phyloP scores from a whole-genome alignment of 2,797 vertebrate genomes.

The Melopsittacus undulatus region DNA sequence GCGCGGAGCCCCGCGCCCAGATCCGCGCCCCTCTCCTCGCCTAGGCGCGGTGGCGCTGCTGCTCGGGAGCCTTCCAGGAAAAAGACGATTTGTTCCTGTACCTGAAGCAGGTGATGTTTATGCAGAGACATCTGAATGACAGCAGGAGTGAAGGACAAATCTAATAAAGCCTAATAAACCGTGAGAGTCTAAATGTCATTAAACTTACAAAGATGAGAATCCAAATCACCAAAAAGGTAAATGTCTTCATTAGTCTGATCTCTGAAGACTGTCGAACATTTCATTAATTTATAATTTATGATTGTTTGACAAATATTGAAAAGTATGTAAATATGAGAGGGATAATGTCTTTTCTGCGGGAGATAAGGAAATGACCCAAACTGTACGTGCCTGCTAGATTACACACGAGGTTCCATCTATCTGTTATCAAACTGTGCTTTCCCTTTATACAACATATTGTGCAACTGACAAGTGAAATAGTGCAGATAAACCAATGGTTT shows the following conservation, averaged over 20 bases:
- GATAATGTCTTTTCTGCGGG: conserved; percentile 99
- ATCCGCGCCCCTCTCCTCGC: neutral
- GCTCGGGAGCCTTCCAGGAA: conserved; percentile 21
- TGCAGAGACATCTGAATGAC: conserved; percentile 87
- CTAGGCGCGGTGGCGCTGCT: neutral
- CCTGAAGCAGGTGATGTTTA: conserved; percentile 92
- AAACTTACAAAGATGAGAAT: conserved; percentile 91
- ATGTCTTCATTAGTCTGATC: conserved; percentile 96
- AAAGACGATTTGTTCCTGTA: conserved; percentile 74
- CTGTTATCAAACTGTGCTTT: conserved; percentile 93
- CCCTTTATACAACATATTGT: conserved; percentile 87
- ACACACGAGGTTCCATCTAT: conserved; percentile 92
- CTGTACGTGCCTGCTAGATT: conserved; percentile 93
- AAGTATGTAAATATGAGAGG: conserved; percentile 98
- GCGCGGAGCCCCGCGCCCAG: rapidly evolving
- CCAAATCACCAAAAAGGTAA: conserved; percentile 86
- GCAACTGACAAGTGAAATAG: conserved; percentile 97
- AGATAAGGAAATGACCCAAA: conserved; percentile 99
- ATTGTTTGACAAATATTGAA: conserved; percentile 99
- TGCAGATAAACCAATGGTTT: conserved; percentile 98
- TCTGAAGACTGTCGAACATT: conserved; percentile 96
- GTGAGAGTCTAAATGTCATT: conserved; percentile 89
- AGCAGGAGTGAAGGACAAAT: conserved; percentile 86
- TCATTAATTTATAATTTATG: conserved; percentile 99
- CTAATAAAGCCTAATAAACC: conserved; percentile 98